Conservation (phyloP, 2,888 invertebrate genomes). For the Dimorphilus gyrociliatus region DNA sequence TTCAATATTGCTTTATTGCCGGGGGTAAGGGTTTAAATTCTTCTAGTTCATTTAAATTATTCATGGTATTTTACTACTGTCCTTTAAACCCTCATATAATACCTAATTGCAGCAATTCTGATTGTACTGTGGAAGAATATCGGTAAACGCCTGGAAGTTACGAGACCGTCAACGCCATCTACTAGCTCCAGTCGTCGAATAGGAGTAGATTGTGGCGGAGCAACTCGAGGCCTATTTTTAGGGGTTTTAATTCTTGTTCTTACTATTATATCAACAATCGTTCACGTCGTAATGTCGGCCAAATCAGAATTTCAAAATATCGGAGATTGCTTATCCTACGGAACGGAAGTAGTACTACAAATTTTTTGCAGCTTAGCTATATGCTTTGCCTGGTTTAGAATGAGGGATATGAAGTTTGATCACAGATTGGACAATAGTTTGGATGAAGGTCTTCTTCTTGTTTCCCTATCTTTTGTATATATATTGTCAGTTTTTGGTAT, state of each 20-base stretch:
- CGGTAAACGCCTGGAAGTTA: conserved; percentile 35
- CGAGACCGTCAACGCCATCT: background rate
- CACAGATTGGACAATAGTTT: conserved; percentile 12
- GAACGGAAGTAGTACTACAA: conserved; percentile 71
- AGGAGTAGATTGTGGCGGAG: conserved; percentile 65
- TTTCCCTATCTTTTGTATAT: conserved; percentile 79
- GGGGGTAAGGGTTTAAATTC: conserved; percentile 45
- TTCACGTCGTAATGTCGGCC: conserved; percentile 76
- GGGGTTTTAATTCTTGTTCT: conserved; percentile 49
- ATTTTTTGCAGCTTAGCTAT: conserved; percentile 69
- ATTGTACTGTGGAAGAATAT: conserved; percentile 84
- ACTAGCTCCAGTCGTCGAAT: background rate
- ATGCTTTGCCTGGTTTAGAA: conserved; percentile 62
- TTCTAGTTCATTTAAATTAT: no score
- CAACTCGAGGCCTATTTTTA: conserved; percentile 64
- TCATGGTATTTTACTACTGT: no score
- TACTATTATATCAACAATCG: conserved; percentile 52
- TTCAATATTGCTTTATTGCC: conserved; percentile 84
- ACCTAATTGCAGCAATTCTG: conserved; percentile 50
- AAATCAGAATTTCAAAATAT: conserved; percentile 56
- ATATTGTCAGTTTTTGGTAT: conserved; percentile 80
- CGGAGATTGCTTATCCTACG: conserved; percentile 69
- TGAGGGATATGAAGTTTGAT: conserved; percentile 43
- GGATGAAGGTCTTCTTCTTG: conserved; percentile 50
- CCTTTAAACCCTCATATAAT: no score